A percentile compares a stretch with the other conserved stretches of the same genome.
Evolutionary conservation across 2,797 vertebrate genomes (phyloP).

Genomic region (Odontamblyopus rebecca): DNA sequence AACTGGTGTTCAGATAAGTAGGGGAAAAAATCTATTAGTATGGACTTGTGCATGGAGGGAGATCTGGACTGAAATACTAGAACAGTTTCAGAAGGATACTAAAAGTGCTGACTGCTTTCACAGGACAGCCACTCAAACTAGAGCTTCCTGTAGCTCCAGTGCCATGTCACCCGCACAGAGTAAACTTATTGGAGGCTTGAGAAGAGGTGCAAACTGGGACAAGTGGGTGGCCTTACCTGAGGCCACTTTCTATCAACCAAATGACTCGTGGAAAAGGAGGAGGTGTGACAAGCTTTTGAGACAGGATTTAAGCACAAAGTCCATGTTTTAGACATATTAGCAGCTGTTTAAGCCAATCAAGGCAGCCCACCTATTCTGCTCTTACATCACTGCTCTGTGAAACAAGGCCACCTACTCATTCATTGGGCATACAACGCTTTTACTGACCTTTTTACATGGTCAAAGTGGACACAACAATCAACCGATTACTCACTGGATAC

Average conservation of each 20-base stretch:
- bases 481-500: conserved; percentile 27
- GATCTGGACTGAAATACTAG: conserved; percentile 21
- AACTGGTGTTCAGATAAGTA: too few relatives aligned
- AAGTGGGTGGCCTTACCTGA: conserved; percentile 56
- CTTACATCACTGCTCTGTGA: conserved; percentile 11
- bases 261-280: conserved; percentile 33
- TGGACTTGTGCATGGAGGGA: conserved; percentile 3
- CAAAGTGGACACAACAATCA: conserved; percentile 39
- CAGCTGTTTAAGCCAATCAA: conserved; percentile 13
- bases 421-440: conserved; percentile 27
- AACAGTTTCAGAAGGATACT: conserved; percentile 21
- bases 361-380: conserved; percentile 11
- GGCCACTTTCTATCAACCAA: conserved; percentile 47
- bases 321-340: conserved; percentile 8
- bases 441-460: conserved; percentile 28
- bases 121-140: conserved; percentile 26
- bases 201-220: conserved; percentile 47
- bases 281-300: conserved; percentile 19
- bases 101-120: conserved; percentile 36
- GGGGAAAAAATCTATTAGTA: too few relatives aligned
- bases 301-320: conserved; percentile 19
- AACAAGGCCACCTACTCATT: conserved; percentile 25
- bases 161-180: conserved; percentile 30
- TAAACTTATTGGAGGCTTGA: conserved; percentile 29
- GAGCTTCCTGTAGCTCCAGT: conserved; percentile 31